phyloP scores from a whole-genome alignment of 2,113 vertebrate species.

The Isurus oxyrinchus region DNA sequence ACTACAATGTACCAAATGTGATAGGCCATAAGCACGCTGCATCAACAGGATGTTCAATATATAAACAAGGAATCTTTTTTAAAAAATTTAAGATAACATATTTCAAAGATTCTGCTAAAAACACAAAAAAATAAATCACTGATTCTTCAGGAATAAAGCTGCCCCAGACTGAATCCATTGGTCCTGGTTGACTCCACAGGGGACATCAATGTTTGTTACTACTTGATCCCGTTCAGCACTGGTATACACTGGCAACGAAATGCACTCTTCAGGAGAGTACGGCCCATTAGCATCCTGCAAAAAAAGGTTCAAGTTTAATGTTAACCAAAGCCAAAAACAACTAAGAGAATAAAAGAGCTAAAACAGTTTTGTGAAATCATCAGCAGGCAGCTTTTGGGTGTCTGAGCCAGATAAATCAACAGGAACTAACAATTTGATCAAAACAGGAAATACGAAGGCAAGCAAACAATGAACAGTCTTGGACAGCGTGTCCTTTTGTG shows the following conservation, averaged over 20 bases:
- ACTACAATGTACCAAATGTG: neutral
- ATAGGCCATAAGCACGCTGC: neutral
- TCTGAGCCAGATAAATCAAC: conserved; percentile 39
- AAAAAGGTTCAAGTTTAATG: conserved; percentile 37
- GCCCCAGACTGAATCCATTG: conserved; percentile 91
- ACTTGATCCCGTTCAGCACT: conserved; percentile 77
- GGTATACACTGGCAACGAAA: conserved; percentile 81
- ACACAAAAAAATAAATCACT: conserved; percentile 51
- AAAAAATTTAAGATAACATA: neutral
- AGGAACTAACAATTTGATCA: conserved; percentile 43
- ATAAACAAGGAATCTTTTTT: neutral
- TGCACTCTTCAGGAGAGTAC: conserved; percentile 70
- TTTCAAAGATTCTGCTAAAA: neutral
- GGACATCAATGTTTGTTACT: conserved; percentile 79
- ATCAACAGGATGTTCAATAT: neutral
- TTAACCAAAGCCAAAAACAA: conserved; percentile 35
- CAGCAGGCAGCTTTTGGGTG: neutral
- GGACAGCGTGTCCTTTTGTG: conserved; percentile 38
- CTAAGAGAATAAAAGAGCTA: conserved; percentile 31
- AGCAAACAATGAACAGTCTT: conserved; percentile 42
- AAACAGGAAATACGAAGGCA: conserved; percentile 46
- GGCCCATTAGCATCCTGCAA: conserved; percentile 63
- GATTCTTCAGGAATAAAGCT: conserved; percentile 85
- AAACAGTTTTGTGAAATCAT: conserved; percentile 30
- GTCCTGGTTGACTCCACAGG: conserved; percentile 73